phyloP scores from a whole-genome alignment of 2,888 invertebrate species.

The Diachrysia chrysitis region DNA sequence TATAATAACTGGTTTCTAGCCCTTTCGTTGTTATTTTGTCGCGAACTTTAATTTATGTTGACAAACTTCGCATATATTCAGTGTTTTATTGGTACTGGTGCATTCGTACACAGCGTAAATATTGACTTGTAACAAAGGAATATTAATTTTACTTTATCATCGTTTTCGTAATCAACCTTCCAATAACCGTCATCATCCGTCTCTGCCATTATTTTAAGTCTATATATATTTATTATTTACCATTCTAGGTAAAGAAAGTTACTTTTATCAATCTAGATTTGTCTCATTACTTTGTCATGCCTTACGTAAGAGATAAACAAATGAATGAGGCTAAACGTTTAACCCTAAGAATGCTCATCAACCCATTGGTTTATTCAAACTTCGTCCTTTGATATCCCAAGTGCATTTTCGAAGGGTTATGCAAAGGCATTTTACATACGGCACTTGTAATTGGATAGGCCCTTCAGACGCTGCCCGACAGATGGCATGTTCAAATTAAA shows the following conservation, averaged over 20 bases:
- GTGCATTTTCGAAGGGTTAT: slow-evolving; percentile 58
- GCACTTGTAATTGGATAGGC: slow-evolving; percentile 76
- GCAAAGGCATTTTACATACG: slow-evolving; percentile 68
- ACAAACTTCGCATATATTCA: neutral
- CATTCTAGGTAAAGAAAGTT: neutral
- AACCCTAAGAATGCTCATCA: slow-evolving; percentile 49
- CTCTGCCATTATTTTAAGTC: no score
- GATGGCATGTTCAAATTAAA: slow-evolving; percentile 83
- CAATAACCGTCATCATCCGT: no score
- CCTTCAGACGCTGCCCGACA: slow-evolving; percentile 72
- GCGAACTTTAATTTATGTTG: neutral
- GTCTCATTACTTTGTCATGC: neutral
- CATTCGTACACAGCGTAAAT: no score
- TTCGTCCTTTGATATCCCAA: slow-evolving; percentile 49
- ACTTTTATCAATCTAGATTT: neutral
- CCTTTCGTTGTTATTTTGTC: neutral
- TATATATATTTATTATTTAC: no score
- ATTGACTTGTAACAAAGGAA: no score
- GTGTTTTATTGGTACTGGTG: no score
- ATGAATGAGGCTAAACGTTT: slow-evolving; percentile 14
- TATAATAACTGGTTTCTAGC: neutral
- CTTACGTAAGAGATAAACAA: neutral
- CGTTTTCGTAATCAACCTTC: no score
- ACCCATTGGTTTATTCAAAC: slow-evolving; percentile 46
- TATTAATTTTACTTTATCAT: no score